Evolutionary conservation across 2,113 vertebrate species (phyloP), one percentile per base, ranked within the genome.

Genomic region (Phycodurus eques): DNA sequence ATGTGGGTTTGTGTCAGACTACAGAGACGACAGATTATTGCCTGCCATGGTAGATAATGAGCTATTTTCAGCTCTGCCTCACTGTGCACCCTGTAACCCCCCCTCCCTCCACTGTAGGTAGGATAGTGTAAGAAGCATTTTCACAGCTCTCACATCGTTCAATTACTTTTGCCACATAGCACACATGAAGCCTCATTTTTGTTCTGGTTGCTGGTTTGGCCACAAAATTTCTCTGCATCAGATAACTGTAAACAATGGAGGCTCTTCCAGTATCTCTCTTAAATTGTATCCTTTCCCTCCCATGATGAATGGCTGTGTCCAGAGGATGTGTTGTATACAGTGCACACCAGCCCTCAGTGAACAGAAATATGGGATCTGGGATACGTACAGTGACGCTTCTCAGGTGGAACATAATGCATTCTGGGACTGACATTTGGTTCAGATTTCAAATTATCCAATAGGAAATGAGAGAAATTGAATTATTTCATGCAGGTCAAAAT

Each of bases 61-160:
- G 84, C 87, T 88, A 85, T 90, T 90, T 86, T 80, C 80, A 77
- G 80, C 70, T 81, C 56, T 76, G 56, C 59, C 79, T 83, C 75
- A 62, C 51, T 17, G 54, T 72, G 56, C 80, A 74, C 78, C 71
- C 80, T 62, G 60, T 76, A 74, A 72, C n/a, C 60, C 65, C 68
- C 59, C 70, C 43, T 17, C 22, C 22, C 44, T 47, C 42, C 42
- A 3, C 70, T 77, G 70, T 56, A 79, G 78, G 76, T 80, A 82
- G 77, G 60, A 71, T 71, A 15, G 60, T 54, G 71, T 72, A 74
- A 22, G 54, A 60, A 75, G 71, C 67, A 33, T 61, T 76, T 49
- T 70, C 76, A 67, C 71, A 60, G 42, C 73, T 67, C 70, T 46
- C 73, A 27, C 20, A 1, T 35, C 51, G 42, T 70, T 56, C 73